phyloP scores from a whole-genome alignment of 1,140 invertebrate genomes.

The Phthorimaea operculella region DNA sequence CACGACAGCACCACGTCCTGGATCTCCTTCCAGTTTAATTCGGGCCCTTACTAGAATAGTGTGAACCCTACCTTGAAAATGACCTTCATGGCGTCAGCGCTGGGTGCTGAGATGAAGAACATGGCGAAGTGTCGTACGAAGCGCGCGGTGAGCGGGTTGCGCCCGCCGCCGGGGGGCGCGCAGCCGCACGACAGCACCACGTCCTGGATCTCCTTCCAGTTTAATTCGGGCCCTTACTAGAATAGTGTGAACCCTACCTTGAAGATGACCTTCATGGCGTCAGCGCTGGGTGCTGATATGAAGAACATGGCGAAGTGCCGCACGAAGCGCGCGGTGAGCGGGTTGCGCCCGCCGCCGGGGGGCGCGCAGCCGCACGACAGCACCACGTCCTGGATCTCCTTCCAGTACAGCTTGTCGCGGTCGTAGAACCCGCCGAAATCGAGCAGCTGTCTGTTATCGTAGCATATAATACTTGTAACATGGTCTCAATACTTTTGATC shows the following conservation, averaged over 20 bases:
- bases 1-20: conserved; percentile 82
- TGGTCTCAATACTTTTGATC: too few relatives aligned
- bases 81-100: conserved; percentile 78
- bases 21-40: too few relatives aligned
- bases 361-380: conserved; percentile 86
- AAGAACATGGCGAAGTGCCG: conserved; percentile 86
- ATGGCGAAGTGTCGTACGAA: conserved; percentile 89
- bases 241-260: conserved; percentile 31
- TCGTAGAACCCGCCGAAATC: conserved; percentile 89
- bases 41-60: too few relatives aligned
- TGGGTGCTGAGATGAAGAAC: conserved; percentile 79
- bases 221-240: too few relatives aligned
- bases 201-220: conserved; percentile 89
- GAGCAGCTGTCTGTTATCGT: conserved; percentile 81
- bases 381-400: conserved; percentile 86
- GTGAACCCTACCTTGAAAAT: conserved; percentile 75
- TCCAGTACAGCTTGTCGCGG: conserved; percentile 88
- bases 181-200: conserved; percentile 85
- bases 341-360: conserved; percentile 88
- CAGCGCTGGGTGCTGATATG: conserved; percentile 79
- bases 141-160: conserved; percentile 84
- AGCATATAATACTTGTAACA: too few relatives aligned
- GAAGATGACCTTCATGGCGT: conserved; percentile 80
- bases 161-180: conserved; percentile 88
- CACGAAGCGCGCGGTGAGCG: conserved; percentile 83